Evolutionary conservation across 2,888 invertebrate genomes (phyloP).

Genomic region (Tachina grossa): DNA sequence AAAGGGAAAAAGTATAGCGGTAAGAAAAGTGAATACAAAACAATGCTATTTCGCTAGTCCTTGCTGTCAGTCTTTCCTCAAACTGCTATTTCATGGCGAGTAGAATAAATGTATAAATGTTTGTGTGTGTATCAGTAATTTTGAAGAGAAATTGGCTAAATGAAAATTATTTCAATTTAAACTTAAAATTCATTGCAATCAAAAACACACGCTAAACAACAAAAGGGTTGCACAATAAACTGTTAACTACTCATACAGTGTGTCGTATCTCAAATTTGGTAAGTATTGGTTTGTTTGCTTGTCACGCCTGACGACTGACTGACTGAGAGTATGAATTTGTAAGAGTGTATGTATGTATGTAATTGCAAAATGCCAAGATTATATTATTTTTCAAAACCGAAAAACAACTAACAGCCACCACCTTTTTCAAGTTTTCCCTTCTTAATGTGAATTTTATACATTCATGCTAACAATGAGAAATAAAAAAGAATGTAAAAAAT

Average conservation of each 20-base stretch:
- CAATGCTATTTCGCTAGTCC: neutral
- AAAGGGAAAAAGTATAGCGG: neutral
- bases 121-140: conserved; percentile 33
- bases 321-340: conserved; percentile 22
- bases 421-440: conserved; percentile 65
- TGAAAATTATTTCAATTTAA: conserved; percentile 69
- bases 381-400: conserved; percentile 5
- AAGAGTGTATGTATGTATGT: conserved; percentile 28
- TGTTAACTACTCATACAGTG: conserved; percentile 47
- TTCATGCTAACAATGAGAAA: neutral
- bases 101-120: neutral
- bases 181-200: conserved; percentile 71
- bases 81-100: neutral
- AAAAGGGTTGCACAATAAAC: conserved; percentile 69
- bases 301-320: neutral
- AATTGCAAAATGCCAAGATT: conserved; percentile 45
- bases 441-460: neutral
- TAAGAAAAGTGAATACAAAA: neutral
- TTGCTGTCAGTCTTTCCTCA: neutral
- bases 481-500: neutral
- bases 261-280: neutral
- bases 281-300: neutral
- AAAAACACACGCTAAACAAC: conserved; percentile 69
- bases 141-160: conserved; percentile 52
- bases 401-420: conserved; percentile 51